A percentile compares a stretch with the other conserved stretches of the same genome.
phyloP scores from a whole-genome alignment of 2,888 invertebrate genomes.

The Pecten maximus region DNA sequence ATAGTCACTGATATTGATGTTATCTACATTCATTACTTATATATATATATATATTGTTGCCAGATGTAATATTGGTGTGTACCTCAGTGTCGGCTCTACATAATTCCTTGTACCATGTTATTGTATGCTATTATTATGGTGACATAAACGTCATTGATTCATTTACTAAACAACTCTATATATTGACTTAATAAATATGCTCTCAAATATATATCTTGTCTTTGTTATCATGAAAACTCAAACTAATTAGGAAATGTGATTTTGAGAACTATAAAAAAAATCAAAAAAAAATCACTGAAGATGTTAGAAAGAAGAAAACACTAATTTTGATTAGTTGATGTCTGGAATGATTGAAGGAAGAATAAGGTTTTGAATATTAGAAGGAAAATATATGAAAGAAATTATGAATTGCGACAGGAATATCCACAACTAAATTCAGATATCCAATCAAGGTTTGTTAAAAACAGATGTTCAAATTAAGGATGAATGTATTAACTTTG shows the following conservation, averaged over 20 bases:
- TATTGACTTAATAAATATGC: conserved; percentile 31
- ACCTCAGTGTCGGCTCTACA: conserved; percentile 30
- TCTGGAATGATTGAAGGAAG: too few relatives aligned
- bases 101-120: conserved; percentile 20
- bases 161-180: conserved; percentile 24
- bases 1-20: conserved; percentile 14
- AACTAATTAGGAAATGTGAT: background rate
- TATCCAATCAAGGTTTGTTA: too few relatives aligned
- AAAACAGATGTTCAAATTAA: too few relatives aligned
- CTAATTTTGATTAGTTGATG: too few relatives aligned
- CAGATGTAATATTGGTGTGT: conserved; percentile 14
- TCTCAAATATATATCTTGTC: background rate
- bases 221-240: background rate
- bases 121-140: background rate
- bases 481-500: too few relatives aligned
- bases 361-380: too few relatives aligned
- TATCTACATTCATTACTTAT: conserved; percentile 27
- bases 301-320: too few relatives aligned
- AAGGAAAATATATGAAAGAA: too few relatives aligned
- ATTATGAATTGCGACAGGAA: too few relatives aligned
- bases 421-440: too few relatives aligned
- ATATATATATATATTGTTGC: conserved; percentile 31
- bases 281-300: too few relatives aligned
- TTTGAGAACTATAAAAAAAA: background rate
- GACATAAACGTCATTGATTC: conserved; percentile 13